Percentiles rank a stretch among this genome's conserved stretches.
These are phyloP conservation scores for Agrilus biguttatus DNA, from an alignment of 2,888 invertebrate genomes.

Conservation along the genomic window DNA sequence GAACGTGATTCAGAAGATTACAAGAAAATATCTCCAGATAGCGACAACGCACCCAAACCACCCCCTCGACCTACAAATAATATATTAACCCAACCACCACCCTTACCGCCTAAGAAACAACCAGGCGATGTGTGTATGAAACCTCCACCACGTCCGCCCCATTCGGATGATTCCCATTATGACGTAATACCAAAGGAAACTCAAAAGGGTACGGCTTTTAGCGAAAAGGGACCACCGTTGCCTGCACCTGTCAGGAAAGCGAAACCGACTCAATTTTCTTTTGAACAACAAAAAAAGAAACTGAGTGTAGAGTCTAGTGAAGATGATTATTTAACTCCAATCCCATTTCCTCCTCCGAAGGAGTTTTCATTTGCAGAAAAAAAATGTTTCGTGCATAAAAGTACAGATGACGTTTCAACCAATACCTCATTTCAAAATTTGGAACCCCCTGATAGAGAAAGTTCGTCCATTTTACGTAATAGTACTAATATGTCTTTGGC, in stretches of 20 bases:
- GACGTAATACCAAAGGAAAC: constrained; percentile 38
- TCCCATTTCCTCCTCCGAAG: constrained; percentile 34
- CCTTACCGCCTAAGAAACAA: constrained; percentile 57
- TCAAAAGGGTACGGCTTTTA: constrained; percentile 18
- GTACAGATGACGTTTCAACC: too few relatives aligned
- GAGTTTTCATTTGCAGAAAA: constrained; percentile 1
- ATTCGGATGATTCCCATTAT: constrained; percentile 39
- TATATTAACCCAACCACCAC: constrained; percentile 46
- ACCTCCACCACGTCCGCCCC: constrained; percentile 50
- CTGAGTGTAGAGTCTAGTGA: constrained; percentile 24
- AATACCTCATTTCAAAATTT: too few relatives aligned
- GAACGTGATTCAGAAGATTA: too few relatives aligned
- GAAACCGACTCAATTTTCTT: constrained; percentile 19
- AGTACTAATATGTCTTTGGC: constrained; percentile 25
- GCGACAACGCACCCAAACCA: constrained; percentile 41
- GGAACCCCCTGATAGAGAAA: too few relatives aligned
- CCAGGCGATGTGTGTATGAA: constrained; percentile 40
- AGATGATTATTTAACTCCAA: constrained; percentile 56
- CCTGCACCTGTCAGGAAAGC: constrained; percentile 45
- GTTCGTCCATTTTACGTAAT: constrained; percentile 6
- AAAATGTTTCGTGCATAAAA: too few relatives aligned
- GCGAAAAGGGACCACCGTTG: constrained; percentile 39
- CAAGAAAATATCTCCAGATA: constrained; percentile 23
- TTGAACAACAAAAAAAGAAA: constrained; percentile 28
- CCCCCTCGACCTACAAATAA: constrained; percentile 54